Conservation (phyloP, 2,888 invertebrate species). For the Athripsodes cinereus region DNA sequence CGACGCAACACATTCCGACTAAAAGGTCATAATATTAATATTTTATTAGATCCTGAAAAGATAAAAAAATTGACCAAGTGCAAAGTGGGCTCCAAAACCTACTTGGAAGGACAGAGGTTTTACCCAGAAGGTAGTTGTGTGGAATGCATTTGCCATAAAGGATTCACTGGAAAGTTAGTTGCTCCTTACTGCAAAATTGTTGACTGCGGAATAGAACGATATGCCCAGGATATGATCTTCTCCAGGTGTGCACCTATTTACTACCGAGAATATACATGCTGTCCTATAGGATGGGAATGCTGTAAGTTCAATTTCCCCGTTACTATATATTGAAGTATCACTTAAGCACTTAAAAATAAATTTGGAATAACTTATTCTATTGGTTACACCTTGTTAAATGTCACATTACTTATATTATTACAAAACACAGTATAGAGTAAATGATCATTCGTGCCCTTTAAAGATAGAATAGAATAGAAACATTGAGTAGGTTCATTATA, state of each 20-base stretch:
- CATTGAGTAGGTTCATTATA: too few species aligned
- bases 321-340: too few species aligned
- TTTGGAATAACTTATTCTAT: too few species aligned
- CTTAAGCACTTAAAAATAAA: too few species aligned
- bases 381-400: too few species aligned
- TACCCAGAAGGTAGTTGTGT: slow-evolving; percentile 42
- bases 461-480: too few species aligned
- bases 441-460: too few species aligned
- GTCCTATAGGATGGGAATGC: slow-evolving; percentile 47
- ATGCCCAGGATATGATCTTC: slow-evolving; percentile 39
- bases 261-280: slow-evolving; percentile 36
- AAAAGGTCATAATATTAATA: not conserved
- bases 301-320: slow-evolving; percentile 37
- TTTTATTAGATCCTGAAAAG: slow-evolving; percentile 32
- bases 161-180: slow-evolving; percentile 40
- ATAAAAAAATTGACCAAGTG: slow-evolving; percentile 42
- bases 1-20: not conserved
- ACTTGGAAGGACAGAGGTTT: slow-evolving; percentile 45
- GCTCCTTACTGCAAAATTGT: slow-evolving; percentile 41
- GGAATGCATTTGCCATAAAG: slow-evolving; percentile 44
- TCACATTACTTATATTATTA: too few species aligned
- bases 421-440: too few species aligned
- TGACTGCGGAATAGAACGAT: slow-evolving; percentile 47
- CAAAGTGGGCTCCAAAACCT: slow-evolving; percentile 42
- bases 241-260: slow-evolving; percentile 48